Conservation (phyloP, 2,113 vertebrate species). For the Tetrao urogallus region DNA sequence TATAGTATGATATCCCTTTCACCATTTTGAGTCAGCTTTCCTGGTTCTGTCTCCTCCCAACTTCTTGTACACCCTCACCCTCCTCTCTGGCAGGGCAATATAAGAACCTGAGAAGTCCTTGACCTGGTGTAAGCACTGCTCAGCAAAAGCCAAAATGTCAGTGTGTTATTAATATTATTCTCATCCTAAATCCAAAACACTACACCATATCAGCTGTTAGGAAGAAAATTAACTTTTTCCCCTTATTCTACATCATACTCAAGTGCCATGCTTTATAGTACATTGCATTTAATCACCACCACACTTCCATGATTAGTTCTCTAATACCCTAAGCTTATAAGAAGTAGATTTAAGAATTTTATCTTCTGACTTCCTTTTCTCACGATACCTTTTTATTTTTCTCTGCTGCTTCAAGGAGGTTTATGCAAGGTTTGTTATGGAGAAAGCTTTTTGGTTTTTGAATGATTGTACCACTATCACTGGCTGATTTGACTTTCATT, state of each 20-base stretch:
- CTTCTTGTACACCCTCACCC: background rate
- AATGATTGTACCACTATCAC: background rate
- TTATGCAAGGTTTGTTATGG: background rate
- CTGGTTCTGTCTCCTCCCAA: background rate
- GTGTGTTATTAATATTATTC: background rate
- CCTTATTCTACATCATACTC: background rate
- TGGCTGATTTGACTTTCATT: background rate
- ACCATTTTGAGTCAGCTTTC: background rate
- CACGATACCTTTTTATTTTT: background rate
- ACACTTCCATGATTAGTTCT: background rate
- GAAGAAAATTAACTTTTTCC: background rate
- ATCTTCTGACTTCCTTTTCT: accelerated
- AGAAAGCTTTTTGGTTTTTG: background rate
- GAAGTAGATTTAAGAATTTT: background rate
- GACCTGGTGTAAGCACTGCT: background rate
- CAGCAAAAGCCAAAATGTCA: background rate
- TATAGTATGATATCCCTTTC: background rate
- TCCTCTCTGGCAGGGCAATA: background rate
- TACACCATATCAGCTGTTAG: background rate
- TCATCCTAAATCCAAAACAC: background rate
- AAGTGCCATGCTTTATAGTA: background rate
- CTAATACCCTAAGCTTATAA: background rate
- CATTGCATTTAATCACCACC: background rate
- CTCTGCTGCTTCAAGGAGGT: background rate
- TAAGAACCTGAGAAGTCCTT: background rate